phyloP scores from a whole-genome alignment of 2,888 invertebrate species.

The Ferdinandea cuprea region DNA sequence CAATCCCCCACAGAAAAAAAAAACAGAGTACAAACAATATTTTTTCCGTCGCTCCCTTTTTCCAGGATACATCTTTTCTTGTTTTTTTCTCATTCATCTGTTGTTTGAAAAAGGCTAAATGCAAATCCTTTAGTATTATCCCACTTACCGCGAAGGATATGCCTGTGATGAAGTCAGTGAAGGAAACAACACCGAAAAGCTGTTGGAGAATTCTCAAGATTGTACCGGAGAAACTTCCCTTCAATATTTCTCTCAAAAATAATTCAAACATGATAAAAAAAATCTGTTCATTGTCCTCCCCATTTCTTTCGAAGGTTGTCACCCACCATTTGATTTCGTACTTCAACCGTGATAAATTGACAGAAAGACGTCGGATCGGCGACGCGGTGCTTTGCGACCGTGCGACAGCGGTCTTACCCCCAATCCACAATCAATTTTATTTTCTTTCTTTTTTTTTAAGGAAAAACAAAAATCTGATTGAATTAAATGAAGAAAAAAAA shows the following conservation, averaged over 20 bases:
- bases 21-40: constrained; percentile 27
- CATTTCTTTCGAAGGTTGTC: constrained; percentile 75
- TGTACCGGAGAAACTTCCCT: background rate
- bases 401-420: constrained; percentile 46
- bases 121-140: constrained; percentile 69
- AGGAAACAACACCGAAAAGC: constrained; percentile 25
- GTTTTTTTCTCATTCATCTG: constrained; percentile 4
- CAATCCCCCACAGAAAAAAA: constrained; percentile 41
- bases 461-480: constrained; percentile 68
- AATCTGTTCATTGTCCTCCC: constrained; percentile 5
- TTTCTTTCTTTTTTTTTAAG: constrained; percentile 40
- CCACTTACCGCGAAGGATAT: constrained; percentile 72
- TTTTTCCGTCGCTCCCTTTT: constrained; percentile 12
- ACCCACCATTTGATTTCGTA: constrained; percentile 81
- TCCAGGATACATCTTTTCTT: constrained; percentile 6
- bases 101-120: constrained; percentile 68
- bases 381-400: constrained; percentile 42
- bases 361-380: constrained; percentile 73
- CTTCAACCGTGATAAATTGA: constrained; percentile 81
- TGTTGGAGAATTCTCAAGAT: constrained; percentile 35
- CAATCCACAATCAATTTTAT: constrained; percentile 60
- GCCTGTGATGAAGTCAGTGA: constrained; percentile 66
- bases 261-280: background rate
- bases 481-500: constrained; percentile 72
- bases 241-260: background rate